A percentile compares a stretch with the other conserved stretches of the same genome.
Conservation (phyloP, 2,113 vertebrate species). For the Xiphias gladius region DNA sequence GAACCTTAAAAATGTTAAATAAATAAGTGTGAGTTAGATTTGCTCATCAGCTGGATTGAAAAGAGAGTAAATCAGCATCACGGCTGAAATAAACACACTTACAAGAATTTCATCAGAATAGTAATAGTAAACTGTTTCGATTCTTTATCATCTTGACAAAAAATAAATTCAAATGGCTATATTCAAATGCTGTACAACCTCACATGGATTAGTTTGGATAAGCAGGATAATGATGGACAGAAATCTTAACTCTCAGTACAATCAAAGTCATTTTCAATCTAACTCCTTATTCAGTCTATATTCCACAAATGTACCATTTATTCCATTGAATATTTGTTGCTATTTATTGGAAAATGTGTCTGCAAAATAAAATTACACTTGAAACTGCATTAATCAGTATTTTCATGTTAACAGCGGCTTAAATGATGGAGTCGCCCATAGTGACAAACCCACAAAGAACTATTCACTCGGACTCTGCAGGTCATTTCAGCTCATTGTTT, state of each 20-base stretch:
- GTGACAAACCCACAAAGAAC: too few relatives aligned
- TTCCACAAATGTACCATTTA: not conserved
- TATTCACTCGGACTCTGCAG: too few relatives aligned
- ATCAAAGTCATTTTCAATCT: not conserved
- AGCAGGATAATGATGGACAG: too few relatives aligned
- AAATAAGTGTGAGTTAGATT: not conserved
- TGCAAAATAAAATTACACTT: not conserved
- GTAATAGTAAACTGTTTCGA: not conserved
- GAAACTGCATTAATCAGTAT: not conserved
- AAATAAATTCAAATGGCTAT: not conserved
- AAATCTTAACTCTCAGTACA: too few relatives aligned
- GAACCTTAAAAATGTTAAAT: conserved; percentile 4
- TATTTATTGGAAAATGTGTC: not conserved
- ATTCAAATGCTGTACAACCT: too few relatives aligned
- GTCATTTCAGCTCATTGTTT: not conserved
- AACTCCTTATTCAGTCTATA: not conserved
- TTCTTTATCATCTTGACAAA: not conserved
- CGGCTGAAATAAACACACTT: not conserved
- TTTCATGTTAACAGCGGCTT: not conserved
- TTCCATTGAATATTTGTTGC: not conserved
- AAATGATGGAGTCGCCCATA: too few relatives aligned
- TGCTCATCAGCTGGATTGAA: not conserved
- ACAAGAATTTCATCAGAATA: not conserved
- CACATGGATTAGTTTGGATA: not conserved
- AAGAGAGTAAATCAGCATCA: not conserved